Base-by-base conservation (phyloP, 1,140 invertebrate species). In the Teleogryllus occipitalis region DNA sequence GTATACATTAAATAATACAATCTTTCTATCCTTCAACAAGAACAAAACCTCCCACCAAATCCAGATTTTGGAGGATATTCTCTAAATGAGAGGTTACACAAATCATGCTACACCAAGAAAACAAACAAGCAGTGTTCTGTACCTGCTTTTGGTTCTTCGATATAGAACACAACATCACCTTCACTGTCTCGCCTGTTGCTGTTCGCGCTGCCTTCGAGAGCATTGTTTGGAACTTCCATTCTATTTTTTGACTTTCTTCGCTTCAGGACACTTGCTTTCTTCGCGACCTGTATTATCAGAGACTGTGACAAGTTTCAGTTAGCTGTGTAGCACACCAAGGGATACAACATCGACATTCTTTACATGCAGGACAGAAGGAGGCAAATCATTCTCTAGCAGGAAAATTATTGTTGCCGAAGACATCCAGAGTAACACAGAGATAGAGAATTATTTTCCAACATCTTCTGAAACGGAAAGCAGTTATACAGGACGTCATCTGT, bases 241-340 rank as follows among this genome's bases (percentile, higher is more conserved):
- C 91, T 89, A 80, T 90, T 91, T 81, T 90, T 87, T 54, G 92
- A 93, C 85, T 93, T 92, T 65, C 91, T 86, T 80, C 91, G 87
- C 85, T 92, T 92, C 80, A 93, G 86, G 80, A 93, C 91, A 82
- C 91, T 92, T 72, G 92, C 91, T 83, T 92, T 92, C 84, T 93
- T 93, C 79, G 91, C 91, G 81, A 93, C 92, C 91, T 93, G 90
- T 82, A 90, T 89, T 86, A 91, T 90, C 83, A 91, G 87, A 87
- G 89, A 90, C 89, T 90, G 88, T 77, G 80, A n/a, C 73, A 78
- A 39, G 22, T 48, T 74, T 74, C 65, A 76, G 75, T 18, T 39
- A 76, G 75, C 75, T 76, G 14, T 18, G 47, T 46, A 27, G 47
- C 27, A 27, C 75, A 76, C 12, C 75, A 76, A 8, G 39, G n/a